Evolutionary conservation across 2,113 vertebrate genomes (phyloP).

Genomic region (Copsychus sechellarum): DNA sequence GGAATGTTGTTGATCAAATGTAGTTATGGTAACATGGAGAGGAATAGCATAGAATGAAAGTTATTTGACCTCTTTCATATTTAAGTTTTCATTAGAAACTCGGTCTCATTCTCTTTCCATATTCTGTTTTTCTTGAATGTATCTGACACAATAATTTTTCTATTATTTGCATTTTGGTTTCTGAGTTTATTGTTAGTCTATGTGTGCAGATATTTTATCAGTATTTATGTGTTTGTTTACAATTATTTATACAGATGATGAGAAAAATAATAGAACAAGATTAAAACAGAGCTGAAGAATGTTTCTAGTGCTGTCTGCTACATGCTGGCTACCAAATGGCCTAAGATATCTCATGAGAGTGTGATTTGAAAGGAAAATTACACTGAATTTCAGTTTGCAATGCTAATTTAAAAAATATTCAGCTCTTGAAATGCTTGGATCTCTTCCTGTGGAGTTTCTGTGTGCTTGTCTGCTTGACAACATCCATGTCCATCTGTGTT

Average conservation of each 20-base stretch:
- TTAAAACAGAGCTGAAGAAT: neutral
- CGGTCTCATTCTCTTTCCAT: neutral
- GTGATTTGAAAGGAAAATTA: neutral
- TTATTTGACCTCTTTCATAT: neutral
- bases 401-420: neutral
- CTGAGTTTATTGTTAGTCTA: rapidly evolving
- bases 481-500: neutral
- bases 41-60: neutral
- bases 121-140: neutral
- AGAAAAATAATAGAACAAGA: neutral
- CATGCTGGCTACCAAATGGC: neutral
- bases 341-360: neutral
- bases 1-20: neutral
- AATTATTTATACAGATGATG: neutral
- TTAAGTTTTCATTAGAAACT: neutral
- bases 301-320: neutral
- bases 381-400: neutral
- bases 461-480: neutral
- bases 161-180: neutral
- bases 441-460: neutral
- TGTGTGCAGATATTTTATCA: neutral
- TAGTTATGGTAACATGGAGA: neutral
- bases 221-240: neutral
- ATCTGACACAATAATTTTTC: neutral
- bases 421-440: neutral